These are phyloP conservation scores for Hyaena hyaena DNA, from an alignment of 2,113 vertebrate species.

Conservation along the genomic window DNA sequence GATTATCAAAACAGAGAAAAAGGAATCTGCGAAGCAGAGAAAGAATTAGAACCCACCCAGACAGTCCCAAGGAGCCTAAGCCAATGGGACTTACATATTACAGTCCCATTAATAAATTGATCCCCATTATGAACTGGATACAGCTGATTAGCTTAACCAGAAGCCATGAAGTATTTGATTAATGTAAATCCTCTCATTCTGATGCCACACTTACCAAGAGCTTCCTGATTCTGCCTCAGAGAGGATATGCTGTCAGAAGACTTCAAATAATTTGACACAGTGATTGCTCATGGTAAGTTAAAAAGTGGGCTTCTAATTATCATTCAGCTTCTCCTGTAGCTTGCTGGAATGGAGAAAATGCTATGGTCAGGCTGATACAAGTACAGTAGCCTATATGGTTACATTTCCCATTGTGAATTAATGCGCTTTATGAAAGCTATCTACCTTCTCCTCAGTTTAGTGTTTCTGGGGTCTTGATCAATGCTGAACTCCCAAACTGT, in stretches of 20 bases:
- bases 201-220: not conserved
- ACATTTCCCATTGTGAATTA: not conserved
- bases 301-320: not conserved
- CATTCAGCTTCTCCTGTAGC: not conserved
- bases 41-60: not conserved
- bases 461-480: not conserved
- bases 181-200: conserved; percentile 36
- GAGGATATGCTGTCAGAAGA: not conserved
- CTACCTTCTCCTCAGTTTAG: not conserved
- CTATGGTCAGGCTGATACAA: not conserved
- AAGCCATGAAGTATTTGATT: conserved; percentile 4
- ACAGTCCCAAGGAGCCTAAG: not conserved
- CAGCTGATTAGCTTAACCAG: conserved; percentile 25
- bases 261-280: not conserved
- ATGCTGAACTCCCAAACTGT: not conserved
- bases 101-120: not conserved
- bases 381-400: not conserved
- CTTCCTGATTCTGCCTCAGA: conserved; percentile 10
- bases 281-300: not conserved
- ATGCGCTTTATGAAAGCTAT: not conserved
- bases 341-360: not conserved
- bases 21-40: not conserved
- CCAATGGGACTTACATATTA: not conserved
- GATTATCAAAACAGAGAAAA: not conserved
- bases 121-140: not conserved